Conservation (phyloP, 2,113 vertebrate species). For the Phylloscopus trochiloides region DNA sequence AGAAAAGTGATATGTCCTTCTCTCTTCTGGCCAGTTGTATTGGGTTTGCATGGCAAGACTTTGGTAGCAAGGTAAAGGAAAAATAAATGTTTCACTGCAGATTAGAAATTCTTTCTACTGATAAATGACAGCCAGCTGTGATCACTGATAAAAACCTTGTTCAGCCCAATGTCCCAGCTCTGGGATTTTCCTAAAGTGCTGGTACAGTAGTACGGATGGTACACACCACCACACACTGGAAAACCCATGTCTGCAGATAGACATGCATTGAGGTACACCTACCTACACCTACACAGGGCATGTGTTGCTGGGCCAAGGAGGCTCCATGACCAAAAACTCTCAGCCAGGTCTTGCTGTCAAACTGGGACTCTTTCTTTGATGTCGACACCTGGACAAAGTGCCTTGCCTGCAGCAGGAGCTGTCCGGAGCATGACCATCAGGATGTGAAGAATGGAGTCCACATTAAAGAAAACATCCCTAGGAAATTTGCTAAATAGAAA, state of each 20-base stretch:
- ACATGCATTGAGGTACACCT: accelerated
- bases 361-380: neutral
- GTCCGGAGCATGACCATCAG: neutral
- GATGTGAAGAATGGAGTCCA: neutral
- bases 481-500: neutral
- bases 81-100: neutral
- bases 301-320: accelerated
- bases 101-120: neutral
- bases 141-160: neutral
- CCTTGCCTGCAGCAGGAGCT: neutral
- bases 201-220: neutral
- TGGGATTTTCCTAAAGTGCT: accelerated
- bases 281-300: neutral
- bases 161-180: neutral
- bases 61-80: neutral
- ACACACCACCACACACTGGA: accelerated
- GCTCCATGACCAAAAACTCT: neutral
- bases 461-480: neutral
- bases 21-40: neutral
- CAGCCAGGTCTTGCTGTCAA: neutral
- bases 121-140: neutral
- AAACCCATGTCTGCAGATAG: accelerated
- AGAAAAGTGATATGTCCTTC: neutral
- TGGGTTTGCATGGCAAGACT: neutral
- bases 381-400: accelerated